Percentiles rank a stretch among this genome's conserved stretches.
phyloP scores from a whole-genome alignment of 1,140 invertebrate genomes.

The Cyclina sinensis region DNA sequence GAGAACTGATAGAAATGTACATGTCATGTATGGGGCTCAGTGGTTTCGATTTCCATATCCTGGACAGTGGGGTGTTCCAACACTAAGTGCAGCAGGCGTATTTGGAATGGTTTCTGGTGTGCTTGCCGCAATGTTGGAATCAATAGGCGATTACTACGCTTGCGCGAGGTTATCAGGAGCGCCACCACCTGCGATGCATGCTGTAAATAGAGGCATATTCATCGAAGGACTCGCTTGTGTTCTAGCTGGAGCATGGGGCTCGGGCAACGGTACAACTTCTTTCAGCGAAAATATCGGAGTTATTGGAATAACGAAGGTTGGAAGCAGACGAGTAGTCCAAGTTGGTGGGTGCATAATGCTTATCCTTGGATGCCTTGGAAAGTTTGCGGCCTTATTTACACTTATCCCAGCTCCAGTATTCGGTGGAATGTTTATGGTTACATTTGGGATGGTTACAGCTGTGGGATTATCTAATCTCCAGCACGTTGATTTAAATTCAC shows the following conservation, averaged over 20 bases:
- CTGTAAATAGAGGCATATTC: conserved; percentile 93
- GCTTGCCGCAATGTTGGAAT: conserved; percentile 83
- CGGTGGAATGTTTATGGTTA: conserved; percentile 87
- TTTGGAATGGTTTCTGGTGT: conserved; percentile 83
- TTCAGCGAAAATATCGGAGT: conserved; percentile 95
- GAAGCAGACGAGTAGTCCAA: conserved; percentile 93
- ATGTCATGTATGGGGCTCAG: conserved; percentile 91
- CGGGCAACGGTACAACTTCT: conserved; percentile 94
- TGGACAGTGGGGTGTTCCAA: conserved; percentile 84
- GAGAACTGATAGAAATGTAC: conserved; percentile 92
- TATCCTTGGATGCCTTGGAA: conserved; percentile 89
- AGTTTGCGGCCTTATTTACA: conserved; percentile 93
- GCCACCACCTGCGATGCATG: conserved; percentile 93
- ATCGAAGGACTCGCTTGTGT: conserved; percentile 94
- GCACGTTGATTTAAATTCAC: conserved; percentile 94
- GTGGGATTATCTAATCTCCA: conserved; percentile 92
- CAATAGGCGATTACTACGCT: conserved; percentile 87
- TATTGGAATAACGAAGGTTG: conserved; percentile 91
- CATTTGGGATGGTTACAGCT: conserved; percentile 89
- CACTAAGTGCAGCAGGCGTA: conserved; percentile 76
- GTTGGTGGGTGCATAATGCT: conserved; percentile 93
- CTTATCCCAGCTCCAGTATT: conserved; percentile 78
- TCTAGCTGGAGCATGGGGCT: conserved; percentile 93
- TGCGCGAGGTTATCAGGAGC: conserved; percentile 93
- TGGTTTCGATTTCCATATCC: conserved; percentile 96